These are phyloP conservation scores for Smittia sp. DNA, from an alignment of 2,888 invertebrate genomes.

Conservation along the genomic window DNA sequence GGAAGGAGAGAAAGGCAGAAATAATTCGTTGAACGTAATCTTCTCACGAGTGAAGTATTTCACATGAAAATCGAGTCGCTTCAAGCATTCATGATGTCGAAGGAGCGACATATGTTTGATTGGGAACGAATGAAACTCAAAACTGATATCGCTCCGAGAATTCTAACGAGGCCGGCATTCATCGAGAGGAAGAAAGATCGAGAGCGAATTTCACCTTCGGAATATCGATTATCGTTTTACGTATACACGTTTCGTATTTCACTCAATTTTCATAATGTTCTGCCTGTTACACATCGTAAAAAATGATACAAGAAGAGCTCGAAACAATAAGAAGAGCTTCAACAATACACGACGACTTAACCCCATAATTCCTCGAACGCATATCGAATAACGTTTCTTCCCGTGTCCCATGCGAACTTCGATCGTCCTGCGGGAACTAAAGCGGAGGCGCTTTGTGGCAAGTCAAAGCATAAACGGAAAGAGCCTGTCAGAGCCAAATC, in stretches of 20 bases:
- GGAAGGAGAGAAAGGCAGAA: not conserved
- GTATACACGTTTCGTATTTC: constrained; percentile 27
- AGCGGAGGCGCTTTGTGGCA: not conserved
- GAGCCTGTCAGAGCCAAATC: constrained; percentile 15
- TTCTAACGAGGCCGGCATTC: not conserved
- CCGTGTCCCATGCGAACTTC: not conserved
- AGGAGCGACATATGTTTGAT: constrained; percentile 29
- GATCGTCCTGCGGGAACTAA: not conserved
- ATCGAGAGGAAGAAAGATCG: not conserved
- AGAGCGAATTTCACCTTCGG: constrained; percentile 19
- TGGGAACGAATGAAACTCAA: not conserved
- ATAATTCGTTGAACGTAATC: not conserved
- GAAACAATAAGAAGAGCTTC: constrained; percentile 2
- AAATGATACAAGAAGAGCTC: not conserved
- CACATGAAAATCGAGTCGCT: constrained; percentile 1
- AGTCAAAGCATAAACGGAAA: constrained; percentile 2
- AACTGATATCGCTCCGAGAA: not conserved
- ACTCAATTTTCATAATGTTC: constrained; percentile 36
- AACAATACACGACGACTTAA: not conserved
- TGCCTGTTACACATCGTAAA: constrained; percentile 36
- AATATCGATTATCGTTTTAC: constrained; percentile 33
- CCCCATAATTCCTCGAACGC: not conserved
- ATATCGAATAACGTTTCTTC: constrained; percentile 18
- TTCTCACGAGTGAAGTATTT: constrained; percentile 26
- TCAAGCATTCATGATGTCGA: not conserved